Conservation (phyloP, 92 coral and sea anemone species). For the Scolanthus callimorphus region DNA sequence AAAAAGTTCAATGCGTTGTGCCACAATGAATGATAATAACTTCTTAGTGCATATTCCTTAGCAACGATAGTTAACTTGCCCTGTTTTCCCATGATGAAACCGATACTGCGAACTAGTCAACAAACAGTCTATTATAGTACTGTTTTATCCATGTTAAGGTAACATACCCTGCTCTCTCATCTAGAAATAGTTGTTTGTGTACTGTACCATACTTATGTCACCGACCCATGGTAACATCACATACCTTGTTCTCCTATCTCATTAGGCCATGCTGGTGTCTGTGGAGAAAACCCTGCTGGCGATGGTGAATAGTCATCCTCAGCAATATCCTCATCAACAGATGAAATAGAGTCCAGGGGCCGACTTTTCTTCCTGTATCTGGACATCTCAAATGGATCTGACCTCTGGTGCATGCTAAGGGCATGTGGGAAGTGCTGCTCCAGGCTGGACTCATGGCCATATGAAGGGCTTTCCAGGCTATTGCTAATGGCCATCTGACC, state of each 20-base stretch:
- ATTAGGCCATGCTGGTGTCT: conserved; percentile 79
- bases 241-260: too few relatives aligned
- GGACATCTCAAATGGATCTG: conserved; percentile 81
- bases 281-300: conserved; percentile 80
- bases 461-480: conserved; percentile 73
- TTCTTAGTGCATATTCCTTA: too few relatives aligned
- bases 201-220: too few relatives aligned
- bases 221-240: too few relatives aligned
- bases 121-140: too few relatives aligned
- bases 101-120: too few relatives aligned
- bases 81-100: too few relatives aligned
- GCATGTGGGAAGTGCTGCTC: conserved; percentile 82
- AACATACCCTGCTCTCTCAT: too few relatives aligned
- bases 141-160: too few relatives aligned
- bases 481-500: conserved; percentile 64
- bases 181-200: too few relatives aligned
- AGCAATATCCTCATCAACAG: conserved; percentile 86
- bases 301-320: conserved; percentile 91
- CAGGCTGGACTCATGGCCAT: conserved; percentile 53
- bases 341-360: conserved; percentile 82
- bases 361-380: conserved; percentile 88
- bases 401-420: conserved; percentile 67
- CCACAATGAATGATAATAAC: not conserved
- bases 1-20: conserved; percentile 14
- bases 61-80: too few relatives aligned